Evolutionary conservation across 2,888 invertebrate species (phyloP).

Genomic region (Mystacides longicornis): DNA sequence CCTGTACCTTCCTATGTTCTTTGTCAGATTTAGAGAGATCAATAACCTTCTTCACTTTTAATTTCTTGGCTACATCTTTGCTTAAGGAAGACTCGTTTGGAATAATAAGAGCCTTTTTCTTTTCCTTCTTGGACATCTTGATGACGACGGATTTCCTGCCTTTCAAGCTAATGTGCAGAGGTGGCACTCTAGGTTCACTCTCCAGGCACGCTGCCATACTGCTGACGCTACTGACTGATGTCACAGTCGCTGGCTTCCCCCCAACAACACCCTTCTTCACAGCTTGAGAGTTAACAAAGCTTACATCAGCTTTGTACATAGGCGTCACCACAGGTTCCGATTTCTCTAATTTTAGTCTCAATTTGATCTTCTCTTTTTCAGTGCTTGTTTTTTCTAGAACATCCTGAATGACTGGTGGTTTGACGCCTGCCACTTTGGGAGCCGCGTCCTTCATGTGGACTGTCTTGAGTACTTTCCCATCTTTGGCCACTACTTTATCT

Average conservation of each 20-base stretch:
- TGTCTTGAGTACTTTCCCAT: conserved; percentile 17
- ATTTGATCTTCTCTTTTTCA: conserved; percentile 69
- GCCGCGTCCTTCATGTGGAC: conserved; percentile 13
- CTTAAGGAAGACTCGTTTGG: conserved; percentile 30
- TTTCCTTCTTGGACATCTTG: conserved; percentile 65
- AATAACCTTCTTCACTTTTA: conserved; percentile 37
- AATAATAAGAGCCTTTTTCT: conserved; percentile 39
- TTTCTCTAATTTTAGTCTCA: conserved; percentile 76
- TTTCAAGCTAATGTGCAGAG: conserved; percentile 78
- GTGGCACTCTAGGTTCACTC: conserved; percentile 72
- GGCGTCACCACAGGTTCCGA: conserved; percentile 69
- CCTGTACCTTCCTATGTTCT: conserved; percentile 8
- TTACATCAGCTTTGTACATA: conserved; percentile 75
- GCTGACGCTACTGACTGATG: conserved; percentile 24
- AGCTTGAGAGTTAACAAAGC: conserved; percentile 53
- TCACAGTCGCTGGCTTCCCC: conserved; percentile 21
- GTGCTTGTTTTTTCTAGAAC: conserved; percentile 37
- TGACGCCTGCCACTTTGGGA: conserved; percentile 23
- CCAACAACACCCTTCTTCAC: conserved; percentile 34
- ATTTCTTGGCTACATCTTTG: conserved; percentile 46
- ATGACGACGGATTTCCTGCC: conserved; percentile 81
- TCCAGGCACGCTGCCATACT: conserved; percentile 24
- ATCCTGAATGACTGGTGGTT: conserved; percentile 32
- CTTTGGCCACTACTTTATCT: conserved; percentile 32
- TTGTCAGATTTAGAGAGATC: conserved; percentile 9